These are phyloP conservation scores for Sabellastarte sp. DNA, from an alignment of 2,888 invertebrate genomes.

Conservation along the genomic window DNA sequence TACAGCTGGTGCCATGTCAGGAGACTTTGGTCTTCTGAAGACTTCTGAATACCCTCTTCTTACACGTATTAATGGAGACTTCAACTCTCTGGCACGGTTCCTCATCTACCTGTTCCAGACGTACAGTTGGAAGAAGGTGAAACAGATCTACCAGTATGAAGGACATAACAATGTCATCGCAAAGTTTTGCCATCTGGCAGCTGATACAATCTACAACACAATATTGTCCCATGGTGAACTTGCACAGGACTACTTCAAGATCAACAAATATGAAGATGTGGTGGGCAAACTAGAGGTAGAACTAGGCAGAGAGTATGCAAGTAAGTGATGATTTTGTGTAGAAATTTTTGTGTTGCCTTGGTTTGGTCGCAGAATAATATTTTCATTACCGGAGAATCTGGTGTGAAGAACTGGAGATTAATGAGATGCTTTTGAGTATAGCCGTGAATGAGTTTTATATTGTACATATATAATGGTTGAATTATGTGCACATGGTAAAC, in stretches of 20 bases:
- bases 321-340: no score
- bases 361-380: no score
- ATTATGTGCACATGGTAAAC: no score
- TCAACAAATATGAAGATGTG: neutral
- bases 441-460: no score
- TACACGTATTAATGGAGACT: slow-evolving; percentile 63
- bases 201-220: slow-evolving; percentile 1
- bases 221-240: neutral
- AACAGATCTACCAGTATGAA: neutral
- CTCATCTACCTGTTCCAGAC: slow-evolving; percentile 12
- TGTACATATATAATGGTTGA: no score
- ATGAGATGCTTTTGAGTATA: no score
- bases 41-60: slow-evolving; percentile 70
- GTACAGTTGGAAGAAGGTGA: neutral
- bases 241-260: slow-evolving; percentile 4
- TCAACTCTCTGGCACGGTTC: slow-evolving; percentile 36
- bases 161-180: neutral
- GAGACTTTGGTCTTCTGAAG: slow-evolving; percentile 44
- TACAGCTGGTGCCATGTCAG: slow-evolving; percentile 63
- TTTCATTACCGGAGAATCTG: no score
- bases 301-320: no score
- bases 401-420: no score
- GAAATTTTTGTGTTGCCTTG: no score
- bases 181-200: slow-evolving; percentile 8
- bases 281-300: neutral